Percentiles rank a stretch among this genome's conserved stretches.
Evolutionary conservation across 2,797 vertebrate species (phyloP).

Genomic region (Myotis myotis): DNA sequence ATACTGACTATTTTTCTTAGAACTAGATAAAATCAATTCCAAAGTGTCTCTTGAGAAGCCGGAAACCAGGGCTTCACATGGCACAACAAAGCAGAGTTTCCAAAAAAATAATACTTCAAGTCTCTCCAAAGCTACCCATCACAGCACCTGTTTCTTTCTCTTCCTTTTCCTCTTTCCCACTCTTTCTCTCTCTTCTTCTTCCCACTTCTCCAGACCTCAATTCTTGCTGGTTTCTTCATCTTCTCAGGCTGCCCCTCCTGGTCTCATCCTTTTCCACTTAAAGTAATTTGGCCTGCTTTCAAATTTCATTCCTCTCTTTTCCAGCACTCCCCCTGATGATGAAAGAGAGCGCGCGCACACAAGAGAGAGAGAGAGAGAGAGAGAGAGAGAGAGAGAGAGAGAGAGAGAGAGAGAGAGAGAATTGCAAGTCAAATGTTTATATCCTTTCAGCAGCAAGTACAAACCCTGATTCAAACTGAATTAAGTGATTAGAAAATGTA

Average conservation of each 20-base stretch:
- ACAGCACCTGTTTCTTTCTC: not conserved
- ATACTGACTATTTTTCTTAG: slow-evolving; percentile 9
- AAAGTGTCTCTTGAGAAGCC: slow-evolving; percentile 35
- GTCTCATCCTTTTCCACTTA: not conserved
- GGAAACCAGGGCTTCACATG: not conserved
- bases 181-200: not conserved
- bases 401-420: too few species aligned
- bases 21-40: slow-evolving; percentile 37
- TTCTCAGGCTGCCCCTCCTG: not conserved
- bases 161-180: too few species aligned
- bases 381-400: too few species aligned
- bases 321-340: not conserved
- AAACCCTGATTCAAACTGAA: not conserved
- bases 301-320: not conserved
- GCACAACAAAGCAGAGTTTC: not conserved
- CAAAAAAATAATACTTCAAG: not conserved
- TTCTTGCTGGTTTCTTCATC: not conserved
- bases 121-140: not conserved
- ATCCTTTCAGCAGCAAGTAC: not conserved
- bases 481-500: slow-evolving; percentile 20
- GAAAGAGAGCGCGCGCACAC: not conserved
- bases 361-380: too few species aligned
- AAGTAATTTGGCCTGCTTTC: not conserved
- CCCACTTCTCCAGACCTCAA: not conserved
- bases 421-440: not conserved